phyloP scores from a whole-genome alignment of 2,888 invertebrate species.

The Coenonympha arcania region DNA sequence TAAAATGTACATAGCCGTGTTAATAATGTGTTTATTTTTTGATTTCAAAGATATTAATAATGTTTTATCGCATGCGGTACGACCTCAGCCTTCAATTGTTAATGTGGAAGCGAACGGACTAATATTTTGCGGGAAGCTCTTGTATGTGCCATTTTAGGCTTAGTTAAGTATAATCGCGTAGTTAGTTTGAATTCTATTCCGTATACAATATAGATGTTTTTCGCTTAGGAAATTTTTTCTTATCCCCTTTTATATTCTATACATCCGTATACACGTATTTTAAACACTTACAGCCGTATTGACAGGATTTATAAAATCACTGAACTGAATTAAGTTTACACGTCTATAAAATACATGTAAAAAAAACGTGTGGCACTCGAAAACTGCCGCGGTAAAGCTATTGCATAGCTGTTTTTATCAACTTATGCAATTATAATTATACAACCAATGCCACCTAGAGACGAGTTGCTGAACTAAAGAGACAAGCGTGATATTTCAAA shows the following conservation, averaged over 20 bases:
- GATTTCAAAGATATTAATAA: not conserved
- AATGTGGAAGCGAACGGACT: conserved; percentile 35
- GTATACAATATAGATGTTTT: conserved; percentile 31
- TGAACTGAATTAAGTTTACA: not conserved
- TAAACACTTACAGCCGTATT: conserved; percentile 3
- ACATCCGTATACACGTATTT: conserved; percentile 18
- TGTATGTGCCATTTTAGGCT: conserved; percentile 61
- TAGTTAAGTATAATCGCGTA: conserved; percentile 56
- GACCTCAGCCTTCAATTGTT: conserved; percentile 17
- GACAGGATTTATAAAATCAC: too few relatives aligned
- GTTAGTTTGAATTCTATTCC: conserved; percentile 53
- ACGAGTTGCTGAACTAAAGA: too few relatives aligned
- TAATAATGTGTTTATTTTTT: not conserved
- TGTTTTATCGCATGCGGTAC: conserved; percentile 13
- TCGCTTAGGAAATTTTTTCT: conserved; percentile 29
- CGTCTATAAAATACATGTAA: too few relatives aligned
- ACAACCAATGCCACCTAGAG: too few relatives aligned
- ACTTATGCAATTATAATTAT: too few relatives aligned
- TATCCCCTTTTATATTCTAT: conserved; percentile 20
- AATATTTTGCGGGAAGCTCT: conserved; percentile 42
- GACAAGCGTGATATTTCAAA: too few relatives aligned
- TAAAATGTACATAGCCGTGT: not conserved
- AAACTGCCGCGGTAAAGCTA: too few relatives aligned
- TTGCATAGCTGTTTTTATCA: too few relatives aligned
- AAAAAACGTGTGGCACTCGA: too few relatives aligned